Conservation (phyloP, 2,888 invertebrate species). For the Dynastes grantii region DNA sequence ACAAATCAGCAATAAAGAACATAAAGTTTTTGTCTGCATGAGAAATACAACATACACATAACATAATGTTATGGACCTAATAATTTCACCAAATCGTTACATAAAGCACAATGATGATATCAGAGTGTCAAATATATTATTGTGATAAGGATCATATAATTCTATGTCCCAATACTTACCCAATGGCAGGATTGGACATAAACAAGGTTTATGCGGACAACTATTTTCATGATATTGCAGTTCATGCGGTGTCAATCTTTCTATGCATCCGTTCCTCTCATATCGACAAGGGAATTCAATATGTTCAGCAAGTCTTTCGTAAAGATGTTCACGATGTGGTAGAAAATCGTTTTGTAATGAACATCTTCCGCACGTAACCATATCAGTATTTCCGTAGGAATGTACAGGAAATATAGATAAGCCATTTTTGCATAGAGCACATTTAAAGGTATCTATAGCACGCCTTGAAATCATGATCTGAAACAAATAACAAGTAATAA, state of each 20-base stretch:
- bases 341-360: constrained; percentile 55
- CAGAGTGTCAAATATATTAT: constrained; percentile 33
- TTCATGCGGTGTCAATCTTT: constrained; percentile 55
- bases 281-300: constrained; percentile 63
- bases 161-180: not conserved
- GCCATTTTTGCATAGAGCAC: constrained; percentile 60
- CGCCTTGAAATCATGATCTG: constrained; percentile 50
- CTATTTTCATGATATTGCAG: constrained; percentile 60
- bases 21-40: too few species aligned
- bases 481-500: constrained; percentile 2
- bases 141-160: constrained; percentile 26
- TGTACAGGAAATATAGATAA: constrained; percentile 63
- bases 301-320: constrained; percentile 60
- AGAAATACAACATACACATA: too few species aligned
- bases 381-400: constrained; percentile 53
- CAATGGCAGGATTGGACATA: constrained; percentile 57
- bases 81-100: not conserved
- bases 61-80: too few species aligned
- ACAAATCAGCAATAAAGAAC: too few species aligned
- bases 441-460: constrained; percentile 58
- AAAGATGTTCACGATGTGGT: constrained; percentile 59
- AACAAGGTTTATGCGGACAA: constrained; percentile 60
- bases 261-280: constrained; percentile 61
- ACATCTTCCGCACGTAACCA: constrained; percentile 63
- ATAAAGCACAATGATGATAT: not conserved